These are phyloP conservation scores for Dicyrtomina minuta DNA, from an alignment of 2,888 invertebrate species.

Conservation along the genomic window DNA sequence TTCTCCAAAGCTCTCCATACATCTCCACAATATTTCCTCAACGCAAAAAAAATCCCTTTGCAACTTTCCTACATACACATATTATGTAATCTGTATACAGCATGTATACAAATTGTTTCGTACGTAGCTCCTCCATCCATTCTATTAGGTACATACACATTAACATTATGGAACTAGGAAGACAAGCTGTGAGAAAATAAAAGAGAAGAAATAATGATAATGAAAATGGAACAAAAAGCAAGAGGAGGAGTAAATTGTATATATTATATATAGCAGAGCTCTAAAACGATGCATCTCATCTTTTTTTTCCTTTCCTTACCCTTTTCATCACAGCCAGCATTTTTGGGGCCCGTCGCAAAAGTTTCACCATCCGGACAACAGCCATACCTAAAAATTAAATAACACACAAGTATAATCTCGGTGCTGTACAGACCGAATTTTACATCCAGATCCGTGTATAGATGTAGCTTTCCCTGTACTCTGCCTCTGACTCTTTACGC, in stretches of 20 bases:
- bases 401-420: not conserved
- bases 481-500: too few relatives aligned
- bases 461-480: too few relatives aligned
- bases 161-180: not conserved
- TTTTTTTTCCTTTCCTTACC: too few relatives aligned
- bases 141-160: not conserved
- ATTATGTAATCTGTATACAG: too few relatives aligned
- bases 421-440: not conserved
- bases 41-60: too few relatives aligned
- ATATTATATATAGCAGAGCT: not conserved
- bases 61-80: too few relatives aligned
- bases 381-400: constrained; percentile 55
- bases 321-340: constrained; percentile 55
- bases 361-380: constrained; percentile 61
- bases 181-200: not conserved
- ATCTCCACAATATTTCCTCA: too few relatives aligned
- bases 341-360: constrained; percentile 57
- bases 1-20: too few relatives aligned
- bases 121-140: too few relatives aligned
- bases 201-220: not conserved
- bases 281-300: constrained; percentile 4
- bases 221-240: not conserved
- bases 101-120: too few relatives aligned
- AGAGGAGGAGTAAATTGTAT: not conserved
- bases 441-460: too few relatives aligned